Conservation (phyloP, 2,113 vertebrate genomes). For the Actenoides hombroni region DNA sequence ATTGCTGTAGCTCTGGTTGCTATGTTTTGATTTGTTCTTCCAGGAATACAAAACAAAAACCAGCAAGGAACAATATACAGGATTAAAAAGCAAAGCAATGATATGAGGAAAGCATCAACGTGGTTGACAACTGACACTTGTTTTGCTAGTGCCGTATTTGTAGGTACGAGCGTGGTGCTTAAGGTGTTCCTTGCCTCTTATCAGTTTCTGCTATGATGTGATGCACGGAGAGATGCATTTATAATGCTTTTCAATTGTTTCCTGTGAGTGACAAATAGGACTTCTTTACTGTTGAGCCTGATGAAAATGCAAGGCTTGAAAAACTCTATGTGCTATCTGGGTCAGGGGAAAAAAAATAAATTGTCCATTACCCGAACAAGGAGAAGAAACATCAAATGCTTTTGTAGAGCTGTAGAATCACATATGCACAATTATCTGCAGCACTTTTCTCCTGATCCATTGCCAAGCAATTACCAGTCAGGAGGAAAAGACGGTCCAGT, state of each 20-base stretch:
- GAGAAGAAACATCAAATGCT: not conserved
- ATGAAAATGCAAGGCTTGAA: not conserved
- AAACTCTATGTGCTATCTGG: fast-evolving
- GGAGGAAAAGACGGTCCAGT: not conserved
- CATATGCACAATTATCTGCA: not conserved
- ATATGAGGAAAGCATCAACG: not conserved
- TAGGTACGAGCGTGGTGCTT: not conserved
- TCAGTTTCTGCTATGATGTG: not conserved
- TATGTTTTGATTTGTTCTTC: not conserved
- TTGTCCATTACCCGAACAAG: not conserved
- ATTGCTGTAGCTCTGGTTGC: not conserved
- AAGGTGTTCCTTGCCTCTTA: not conserved
- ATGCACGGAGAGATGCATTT: not conserved
- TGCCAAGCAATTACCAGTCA: not conserved
- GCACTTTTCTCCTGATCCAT: not conserved
- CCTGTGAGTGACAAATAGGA: not conserved
- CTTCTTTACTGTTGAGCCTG: not conserved
- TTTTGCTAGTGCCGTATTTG: not conserved
- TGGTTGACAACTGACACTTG: not conserved
- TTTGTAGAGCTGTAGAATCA: not conserved
- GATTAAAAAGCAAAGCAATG: not conserved
- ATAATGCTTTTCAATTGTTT: not conserved
- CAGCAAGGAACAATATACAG: not conserved
- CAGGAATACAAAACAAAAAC: not conserved
- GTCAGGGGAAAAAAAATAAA: not conserved